Evolutionary conservation across 2,888 invertebrate species (phyloP), one percentile per base, ranked within the genome.

Genomic region (Ormyrus thymus): DNA sequence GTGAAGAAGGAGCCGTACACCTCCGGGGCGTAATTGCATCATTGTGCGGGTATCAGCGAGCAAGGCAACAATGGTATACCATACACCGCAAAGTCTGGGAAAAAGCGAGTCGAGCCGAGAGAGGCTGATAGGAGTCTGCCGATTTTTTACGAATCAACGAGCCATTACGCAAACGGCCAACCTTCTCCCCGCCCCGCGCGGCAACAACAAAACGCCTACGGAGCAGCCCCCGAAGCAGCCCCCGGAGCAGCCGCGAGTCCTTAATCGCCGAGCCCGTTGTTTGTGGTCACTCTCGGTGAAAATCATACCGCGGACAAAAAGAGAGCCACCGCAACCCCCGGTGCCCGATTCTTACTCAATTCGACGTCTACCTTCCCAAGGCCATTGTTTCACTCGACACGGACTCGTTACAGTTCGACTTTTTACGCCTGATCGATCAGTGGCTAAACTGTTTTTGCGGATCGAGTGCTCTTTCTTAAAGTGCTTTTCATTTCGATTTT

Each of bases 131-230:
- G 29, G 29, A 29, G 6, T 62, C 46, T 7, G 11, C 48, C 61
- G 64, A 75, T 85, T 84, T 79, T 84, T 84, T 86, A 74, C 86
- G 85, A 86, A 84, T 85, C 86, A 89, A 81, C 87, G 88, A 89
- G 85, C 87, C 86, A 86, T 86, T 86, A 85, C 85, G 86, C 86
- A 89, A 89, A 87, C 88, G 89, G 83, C 85, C 89, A 85, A 85
- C 88, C 89, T 86, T 82, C 89, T 87, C 86, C 86, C 89, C 89
- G 89, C 89, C 89, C 88, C 84, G 83, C 81, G 84, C 84, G 29
- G 83, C 82, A 83, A 89, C 87, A 89, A 89, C 89, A 89, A 89
- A 89, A 89, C 89, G 89, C 89, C 89, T 89, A 84, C 84, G 83
- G 86, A 87, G 85, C 84, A 86, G 84, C 84, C 82, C 83, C 84